A percentile compares a stretch with the other conserved stretches of the same genome.
Evolutionary conservation across 2,888 invertebrate genomes (phyloP).

Genomic region (Cheilosia vulpina): DNA sequence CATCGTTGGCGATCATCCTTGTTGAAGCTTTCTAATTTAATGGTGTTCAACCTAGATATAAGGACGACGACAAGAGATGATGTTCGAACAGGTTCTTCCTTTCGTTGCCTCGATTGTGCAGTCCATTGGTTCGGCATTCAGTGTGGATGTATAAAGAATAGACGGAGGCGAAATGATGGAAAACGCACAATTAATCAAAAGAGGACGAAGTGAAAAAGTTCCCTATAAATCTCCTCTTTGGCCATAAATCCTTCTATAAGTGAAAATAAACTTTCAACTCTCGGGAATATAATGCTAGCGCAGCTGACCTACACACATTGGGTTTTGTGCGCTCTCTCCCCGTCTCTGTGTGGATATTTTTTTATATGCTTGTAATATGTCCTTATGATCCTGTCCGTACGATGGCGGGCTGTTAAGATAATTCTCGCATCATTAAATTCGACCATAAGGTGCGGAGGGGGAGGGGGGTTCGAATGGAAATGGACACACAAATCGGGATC

Average conservation of each 20-base stretch:
- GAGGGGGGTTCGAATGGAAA: slow-evolving; percentile 60
- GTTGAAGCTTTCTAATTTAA: slow-evolving; percentile 64
- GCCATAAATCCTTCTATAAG: slow-evolving; percentile 74
- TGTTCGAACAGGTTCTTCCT: slow-evolving; percentile 68
- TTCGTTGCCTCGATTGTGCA: slow-evolving; percentile 29
- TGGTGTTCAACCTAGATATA: slow-evolving; percentile 61
- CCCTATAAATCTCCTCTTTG: slow-evolving; percentile 70
- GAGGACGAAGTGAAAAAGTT: slow-evolving; percentile 70
- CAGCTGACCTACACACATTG: slow-evolving; percentile 29
- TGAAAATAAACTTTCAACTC: slow-evolving; percentile 75
- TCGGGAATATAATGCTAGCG: slow-evolving; percentile 55
- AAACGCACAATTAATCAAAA: slow-evolving; percentile 74
- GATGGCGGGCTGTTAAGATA: slow-evolving; percentile 66
- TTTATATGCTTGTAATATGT: slow-evolving; percentile 36
- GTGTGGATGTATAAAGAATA: slow-evolving; percentile 1
- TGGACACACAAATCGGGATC: slow-evolving; percentile 65
- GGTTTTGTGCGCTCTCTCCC: slow-evolving; percentile 14
- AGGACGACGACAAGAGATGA: slow-evolving; percentile 31
- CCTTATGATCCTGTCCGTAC: slow-evolving; percentile 61
- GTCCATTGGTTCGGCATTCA: slow-evolving; percentile 27
- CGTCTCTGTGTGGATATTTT: background rate
- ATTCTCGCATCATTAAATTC: slow-evolving; percentile 75
- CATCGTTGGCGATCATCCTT: slow-evolving; percentile 59
- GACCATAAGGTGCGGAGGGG: slow-evolving; percentile 65
- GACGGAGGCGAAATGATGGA: slow-evolving; percentile 53